Percentiles rank a stretch among this genome's conserved stretches.
Conservation (phyloP, 1,140 invertebrate species). For the Helicoverpa armigera region DNA sequence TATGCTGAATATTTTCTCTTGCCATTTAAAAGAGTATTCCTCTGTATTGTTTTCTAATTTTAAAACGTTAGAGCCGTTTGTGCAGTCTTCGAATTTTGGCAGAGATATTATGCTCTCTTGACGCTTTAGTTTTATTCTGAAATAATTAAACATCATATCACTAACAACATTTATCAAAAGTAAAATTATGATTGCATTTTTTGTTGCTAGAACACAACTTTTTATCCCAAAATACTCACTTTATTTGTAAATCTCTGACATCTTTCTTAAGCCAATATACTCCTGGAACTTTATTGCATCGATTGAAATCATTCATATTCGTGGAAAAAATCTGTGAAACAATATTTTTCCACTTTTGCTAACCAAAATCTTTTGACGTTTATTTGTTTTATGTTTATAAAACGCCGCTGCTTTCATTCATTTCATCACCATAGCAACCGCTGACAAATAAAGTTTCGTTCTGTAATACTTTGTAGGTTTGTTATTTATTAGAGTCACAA, state of each 20-base stretch:
- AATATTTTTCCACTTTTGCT: background rate
- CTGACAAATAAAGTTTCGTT: background rate
- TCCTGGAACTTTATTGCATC: slow-evolving; percentile 70
- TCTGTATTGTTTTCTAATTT: slow-evolving; percentile 60
- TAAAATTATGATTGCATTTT: too few relatives aligned
- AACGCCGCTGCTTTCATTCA: background rate
- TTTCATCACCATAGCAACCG: slow-evolving; percentile 5
- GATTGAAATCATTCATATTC: slow-evolving; percentile 71
- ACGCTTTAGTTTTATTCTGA: slow-evolving; percentile 77
- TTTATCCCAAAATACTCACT: slow-evolving; percentile 58
- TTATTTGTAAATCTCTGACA: slow-evolving; percentile 68
- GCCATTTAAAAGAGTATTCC: slow-evolving; percentile 78
- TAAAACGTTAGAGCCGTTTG: slow-evolving; percentile 57
- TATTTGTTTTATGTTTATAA: too few relatives aligned
- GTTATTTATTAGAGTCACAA: too few relatives aligned
- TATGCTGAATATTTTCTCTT: slow-evolving; percentile 78
- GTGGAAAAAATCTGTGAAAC: background rate
- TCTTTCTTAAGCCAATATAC: slow-evolving; percentile 73
- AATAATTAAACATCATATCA: slow-evolving; percentile 49
- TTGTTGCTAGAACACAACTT: background rate
- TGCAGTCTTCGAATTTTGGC: slow-evolving; percentile 76
- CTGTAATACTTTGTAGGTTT: too few relatives aligned
- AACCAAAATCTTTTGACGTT: too few relatives aligned
- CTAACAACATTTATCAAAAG: background rate
- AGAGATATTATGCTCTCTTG: slow-evolving; percentile 69